Conservation (phyloP, 2,113 vertebrate genomes). For the Martes martes region DNA sequence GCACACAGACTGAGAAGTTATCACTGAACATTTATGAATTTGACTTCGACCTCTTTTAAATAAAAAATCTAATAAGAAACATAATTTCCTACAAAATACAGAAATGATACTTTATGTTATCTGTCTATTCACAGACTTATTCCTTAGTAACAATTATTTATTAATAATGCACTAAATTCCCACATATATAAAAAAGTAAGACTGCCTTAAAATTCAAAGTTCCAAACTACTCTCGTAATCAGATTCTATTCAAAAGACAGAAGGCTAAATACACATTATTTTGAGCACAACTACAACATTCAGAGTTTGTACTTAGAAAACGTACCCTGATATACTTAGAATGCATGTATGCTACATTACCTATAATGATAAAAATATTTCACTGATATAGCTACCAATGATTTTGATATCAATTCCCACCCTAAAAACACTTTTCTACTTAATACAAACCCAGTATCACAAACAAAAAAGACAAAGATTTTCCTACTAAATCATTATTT, state of each 20-base stretch:
- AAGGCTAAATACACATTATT: slow-evolving; percentile 23
- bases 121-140: neutral
- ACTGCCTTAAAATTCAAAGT: slow-evolving; percentile 38
- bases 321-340: neutral
- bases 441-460: slow-evolving; percentile 17
- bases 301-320: neutral
- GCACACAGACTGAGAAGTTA: slow-evolving; percentile 9
- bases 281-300: slow-evolving; percentile 1
- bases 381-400: neutral
- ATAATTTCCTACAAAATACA: neutral
- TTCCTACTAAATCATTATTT: slow-evolving; percentile 1
- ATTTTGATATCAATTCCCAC: slow-evolving; percentile 30
- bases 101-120: neutral
- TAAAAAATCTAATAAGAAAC: slow-evolving; percentile 15
- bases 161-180: slow-evolving; percentile 25
- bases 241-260: slow-evolving; percentile 41
- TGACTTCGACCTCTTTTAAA: slow-evolving; percentile 20
- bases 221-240: slow-evolving; percentile 1
- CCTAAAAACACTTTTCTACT: slow-evolving; percentile 34
- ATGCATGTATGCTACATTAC: neutral
- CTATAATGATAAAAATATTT: slow-evolving; percentile 39
- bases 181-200: slow-evolving; percentile 12
- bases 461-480: slow-evolving; percentile 48
- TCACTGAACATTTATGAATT: neutral
- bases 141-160: slow-evolving; percentile 18